Base-by-base conservation (phyloP, 1,140 invertebrate species). In the Drosophila asahinai region DNA sequence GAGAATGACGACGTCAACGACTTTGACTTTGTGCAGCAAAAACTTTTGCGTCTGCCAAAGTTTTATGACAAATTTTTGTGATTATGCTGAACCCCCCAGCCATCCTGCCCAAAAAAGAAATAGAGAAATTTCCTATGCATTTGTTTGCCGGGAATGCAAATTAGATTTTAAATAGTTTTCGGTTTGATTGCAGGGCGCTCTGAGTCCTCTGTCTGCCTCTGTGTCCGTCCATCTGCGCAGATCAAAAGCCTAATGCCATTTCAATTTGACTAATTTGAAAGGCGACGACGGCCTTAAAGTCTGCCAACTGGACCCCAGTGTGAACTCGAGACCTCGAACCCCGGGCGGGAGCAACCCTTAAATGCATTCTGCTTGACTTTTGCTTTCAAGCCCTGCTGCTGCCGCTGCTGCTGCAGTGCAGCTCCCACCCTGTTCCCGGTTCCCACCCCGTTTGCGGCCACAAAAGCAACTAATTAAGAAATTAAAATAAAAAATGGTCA, bases 391-490 rank as follows among this genome's bases (percentile, higher is more conserved):
- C 52, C 8, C 17, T 25, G 3, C 27, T 36, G 4, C 55, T 22
- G 3, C 27, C 27, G 4, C 55, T 22, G 27, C 27, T 30, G 27
- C 27, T 30, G 27, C 27, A 30, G 27, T 30, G 17, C 30, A 11
- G 12, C 33, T 17, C 22, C 33, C 30, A 4, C 43, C 54, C 48
- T 61, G 49, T 38, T 49, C 33, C 12, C 12, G 19, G 22, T 30
- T 36, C 68, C 30, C 64, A 45, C 14, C 40, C 58, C 55, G 15
- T 33, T 61, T 59, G 61, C 42, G 42, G 27, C 67, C 84, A 89
- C 84, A 84, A 89, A 84, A 77, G 84, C 81, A 72, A 84, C 84
- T 87, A 87, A 87, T 87, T 87, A 87, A 87, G 84, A 90, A 87
- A 87, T 87, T 87, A 87, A 89, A 87, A 89, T 71, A 87, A 84